Base-by-base conservation (phyloP, 2,888 invertebrate species). In the Corbicula japonica region DNA sequence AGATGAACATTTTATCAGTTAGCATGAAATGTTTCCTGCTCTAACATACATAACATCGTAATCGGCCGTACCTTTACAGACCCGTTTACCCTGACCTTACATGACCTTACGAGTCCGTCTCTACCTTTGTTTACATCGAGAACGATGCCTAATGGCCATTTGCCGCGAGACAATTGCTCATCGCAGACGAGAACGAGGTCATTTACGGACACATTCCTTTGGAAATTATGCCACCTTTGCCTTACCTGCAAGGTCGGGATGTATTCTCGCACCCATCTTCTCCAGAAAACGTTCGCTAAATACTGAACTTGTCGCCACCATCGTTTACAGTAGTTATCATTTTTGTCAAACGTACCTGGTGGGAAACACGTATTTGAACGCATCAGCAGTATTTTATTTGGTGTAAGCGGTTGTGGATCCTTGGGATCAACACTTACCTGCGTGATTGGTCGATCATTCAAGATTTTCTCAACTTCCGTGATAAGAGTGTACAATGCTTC, bases 381-480 rank as follows among this genome's bases (percentile, higher is more conserved):
- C 28, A 54, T 18, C 28, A n/a, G n/a, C n/a, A n/a, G n/a, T n/a
- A n/a, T n/a, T n/a, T 18, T 2, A 28, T 32, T 8, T 10, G 41
- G 18, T 41, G 10, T 18, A 10, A 41, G 10, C 18, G 41, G 41
- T 18, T 41, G 12, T 18, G 41, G 41, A 41, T 66, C 38, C 21
- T 23, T 8, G n/a, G 38, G 18, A 38, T 66, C 35, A 34, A 38
- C 30, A 35, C 66, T n/a, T n/a, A 68, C 54, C 12, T 15, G 32
- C 26, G 41, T 54, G 38, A 54, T 68, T 2, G 54, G 54, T 18
- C 56, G 46, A 18, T 66, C 66, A 23, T 68, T 66, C 23, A 52
- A 18, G 26, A 66, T 66, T 26, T 38, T 30, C 21, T 66, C 50
- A n/a, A 38, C 38, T 66, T 52, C 66, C 26, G 52, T 50, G 4